Conservation (phyloP, 2,888 invertebrate genomes). For the Aphrophora alni region DNA sequence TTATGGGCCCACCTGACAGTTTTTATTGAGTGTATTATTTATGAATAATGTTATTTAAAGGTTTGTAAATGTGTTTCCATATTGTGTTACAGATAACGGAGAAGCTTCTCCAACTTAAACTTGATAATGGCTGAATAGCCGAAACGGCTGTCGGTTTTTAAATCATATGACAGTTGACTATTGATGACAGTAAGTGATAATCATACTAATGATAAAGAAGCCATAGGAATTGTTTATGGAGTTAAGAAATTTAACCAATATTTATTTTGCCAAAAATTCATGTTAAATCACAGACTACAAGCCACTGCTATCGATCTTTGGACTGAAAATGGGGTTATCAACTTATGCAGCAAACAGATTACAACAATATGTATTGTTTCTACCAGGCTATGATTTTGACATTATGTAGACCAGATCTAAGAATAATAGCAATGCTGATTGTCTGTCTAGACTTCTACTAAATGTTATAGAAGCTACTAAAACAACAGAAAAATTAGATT, state of each 20-base stretch:
- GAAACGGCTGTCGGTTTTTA: too few relatives aligned
- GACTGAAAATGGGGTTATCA: conserved; percentile 14
- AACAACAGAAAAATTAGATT: neutral
- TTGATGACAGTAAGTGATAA: too few relatives aligned
- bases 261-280: neutral
- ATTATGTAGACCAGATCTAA: conserved; percentile 16
- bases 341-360: conserved; percentile 27
- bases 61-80: too few relatives aligned
- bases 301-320: neutral
- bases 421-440: conserved; percentile 11
- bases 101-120: too few relatives aligned
- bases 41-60: too few relatives aligned
- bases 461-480: neutral
- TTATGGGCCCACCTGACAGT: too few relatives aligned
- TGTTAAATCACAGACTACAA: neutral
- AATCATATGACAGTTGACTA: too few relatives aligned
- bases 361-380: conserved; percentile 23
- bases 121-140: too few relatives aligned
- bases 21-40: too few relatives aligned
- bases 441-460: conserved; percentile 14
- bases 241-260: neutral
- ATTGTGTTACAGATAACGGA: too few relatives aligned
- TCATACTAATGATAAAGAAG: neutral
- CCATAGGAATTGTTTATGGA: neutral
- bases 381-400: conserved; percentile 24